phyloP scores from a whole-genome alignment of 2,888 invertebrate genomes.

The Unio delphinus region DNA sequence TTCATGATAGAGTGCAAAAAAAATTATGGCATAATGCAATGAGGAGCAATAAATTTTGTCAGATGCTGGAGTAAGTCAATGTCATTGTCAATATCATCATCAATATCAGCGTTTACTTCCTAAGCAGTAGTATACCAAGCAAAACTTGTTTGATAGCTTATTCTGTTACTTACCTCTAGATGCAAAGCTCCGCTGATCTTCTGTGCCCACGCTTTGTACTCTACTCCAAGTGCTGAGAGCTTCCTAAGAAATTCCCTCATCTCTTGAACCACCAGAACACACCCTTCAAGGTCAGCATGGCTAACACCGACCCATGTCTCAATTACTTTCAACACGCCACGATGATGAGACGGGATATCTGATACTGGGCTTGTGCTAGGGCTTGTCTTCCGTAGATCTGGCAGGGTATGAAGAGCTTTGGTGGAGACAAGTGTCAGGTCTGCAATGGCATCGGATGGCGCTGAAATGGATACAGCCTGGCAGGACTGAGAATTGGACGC shows the following conservation, averaged over 20 bases:
- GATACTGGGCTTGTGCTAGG: conserved; percentile 42
- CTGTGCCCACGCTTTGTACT: conserved; percentile 74
- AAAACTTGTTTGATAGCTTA: too few species aligned
- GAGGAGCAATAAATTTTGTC: too few species aligned
- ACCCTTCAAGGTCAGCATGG: conserved; percentile 64
- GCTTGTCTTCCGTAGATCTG: conserved; percentile 22
- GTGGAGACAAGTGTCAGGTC: conserved; percentile 16
- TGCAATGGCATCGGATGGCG: conserved; percentile 1
- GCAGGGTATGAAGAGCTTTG: conserved; percentile 14
- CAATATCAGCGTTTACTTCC: too few species aligned
- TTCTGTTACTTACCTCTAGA: conserved; percentile 59
- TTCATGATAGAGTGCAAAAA: too few species aligned
- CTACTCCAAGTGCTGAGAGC: conserved; percentile 74
- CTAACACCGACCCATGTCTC: conserved; percentile 68
- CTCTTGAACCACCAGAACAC: conserved; percentile 72
- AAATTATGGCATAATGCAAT: too few species aligned
- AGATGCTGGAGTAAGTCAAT: too few species aligned
- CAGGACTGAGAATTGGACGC: too few species aligned
- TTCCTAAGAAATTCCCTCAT: conserved; percentile 75
- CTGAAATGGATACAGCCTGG: too few species aligned
- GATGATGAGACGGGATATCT: conserved; percentile 65
- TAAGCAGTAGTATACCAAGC: not conserved
- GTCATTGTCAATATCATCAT: too few species aligned
- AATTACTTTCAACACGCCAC: conserved; percentile 65
- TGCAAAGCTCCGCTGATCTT: conserved; percentile 60